These are phyloP conservation scores for Phania funesta DNA, from an alignment of 2,888 invertebrate species.

Conservation along the genomic window DNA sequence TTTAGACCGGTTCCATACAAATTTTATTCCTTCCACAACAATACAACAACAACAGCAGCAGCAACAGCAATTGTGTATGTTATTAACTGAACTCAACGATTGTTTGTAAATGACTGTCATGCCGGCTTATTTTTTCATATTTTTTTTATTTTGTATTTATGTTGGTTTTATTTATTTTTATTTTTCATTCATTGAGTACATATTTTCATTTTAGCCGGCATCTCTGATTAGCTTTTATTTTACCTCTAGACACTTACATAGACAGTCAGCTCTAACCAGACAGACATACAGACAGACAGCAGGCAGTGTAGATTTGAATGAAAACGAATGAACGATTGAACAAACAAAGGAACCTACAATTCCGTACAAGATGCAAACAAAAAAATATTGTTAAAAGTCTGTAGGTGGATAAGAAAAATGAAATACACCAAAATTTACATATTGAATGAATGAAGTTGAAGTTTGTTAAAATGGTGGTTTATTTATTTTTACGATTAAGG, in stretches of 20 bases:
- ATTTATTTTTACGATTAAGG: constrained; percentile 1
- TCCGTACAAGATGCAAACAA: constrained; percentile 37
- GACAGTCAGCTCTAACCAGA: constrained; percentile 38
- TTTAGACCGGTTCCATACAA: constrained; percentile 59
- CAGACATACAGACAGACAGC: constrained; percentile 34
- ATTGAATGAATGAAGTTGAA: constrained; percentile 20
- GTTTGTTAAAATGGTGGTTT: constrained; percentile 24
- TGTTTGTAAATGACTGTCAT: constrained; percentile 66
- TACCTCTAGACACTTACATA: constrained; percentile 59
- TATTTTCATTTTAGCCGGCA: constrained; percentile 62
- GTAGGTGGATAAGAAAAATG: constrained; percentile 64
- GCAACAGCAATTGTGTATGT: constrained; percentile 44
- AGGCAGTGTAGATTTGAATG: constrained; percentile 53
- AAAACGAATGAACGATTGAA: constrained; percentile 43
- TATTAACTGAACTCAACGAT: constrained; percentile 53
- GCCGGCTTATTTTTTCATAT: constrained; percentile 52
- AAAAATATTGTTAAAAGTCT: constrained; percentile 52
- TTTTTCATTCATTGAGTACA: constrained; percentile 49
- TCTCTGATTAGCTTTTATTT: constrained; percentile 66
- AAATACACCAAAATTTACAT: constrained; percentile 50
- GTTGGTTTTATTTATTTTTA: constrained; percentile 18
- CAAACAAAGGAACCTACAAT: constrained; percentile 49
- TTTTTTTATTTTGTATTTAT: neutral
- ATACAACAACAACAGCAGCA: constrained; percentile 35
- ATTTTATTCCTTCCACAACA: no score